phyloP scores from a whole-genome alignment of 2,888 invertebrate genomes.

The Crepidodera aurea region DNA sequence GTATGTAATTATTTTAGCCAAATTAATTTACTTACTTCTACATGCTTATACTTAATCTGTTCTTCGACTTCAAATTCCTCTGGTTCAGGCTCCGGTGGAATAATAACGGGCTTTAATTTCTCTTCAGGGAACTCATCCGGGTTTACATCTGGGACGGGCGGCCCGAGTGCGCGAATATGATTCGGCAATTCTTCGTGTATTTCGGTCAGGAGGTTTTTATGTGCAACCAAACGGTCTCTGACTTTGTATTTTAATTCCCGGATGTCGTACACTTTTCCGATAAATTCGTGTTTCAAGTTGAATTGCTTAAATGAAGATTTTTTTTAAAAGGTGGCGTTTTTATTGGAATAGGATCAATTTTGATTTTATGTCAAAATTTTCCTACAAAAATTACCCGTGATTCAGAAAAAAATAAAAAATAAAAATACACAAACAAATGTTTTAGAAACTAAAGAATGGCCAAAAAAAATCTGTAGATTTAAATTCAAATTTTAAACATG shows the following conservation, averaged over 20 bases:
- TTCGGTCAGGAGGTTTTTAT: constrained; percentile 58
- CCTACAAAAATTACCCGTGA: too few species aligned
- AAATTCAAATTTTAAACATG: too few species aligned
- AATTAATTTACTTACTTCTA: too few species aligned
- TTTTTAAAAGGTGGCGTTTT: too few species aligned
- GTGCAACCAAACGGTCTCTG: constrained; percentile 55
- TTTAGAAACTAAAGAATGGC: too few species aligned
- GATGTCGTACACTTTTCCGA: constrained; percentile 60
- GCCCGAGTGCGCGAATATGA: constrained; percentile 39
- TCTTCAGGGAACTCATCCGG: constrained; percentile 50
- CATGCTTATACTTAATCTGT: too few species aligned
- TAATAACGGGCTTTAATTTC: constrained; percentile 43
- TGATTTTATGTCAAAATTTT: too few species aligned
- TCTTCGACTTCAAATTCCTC: constrained; percentile 18
- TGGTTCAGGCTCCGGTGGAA: constrained; percentile 34
- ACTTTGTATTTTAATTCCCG: constrained; percentile 61
- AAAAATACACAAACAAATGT: too few species aligned
- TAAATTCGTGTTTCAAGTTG: constrained; percentile 63
- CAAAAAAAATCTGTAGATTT: too few species aligned
- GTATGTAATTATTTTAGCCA: too few species aligned
- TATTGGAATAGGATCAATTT: too few species aligned
- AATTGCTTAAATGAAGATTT: constrained; percentile 59
- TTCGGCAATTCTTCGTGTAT: constrained; percentile 63
- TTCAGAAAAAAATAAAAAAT: too few species aligned
- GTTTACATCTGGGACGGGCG: constrained; percentile 43